Evolutionary conservation across 2,113 vertebrate species (phyloP).

Genomic region (Egretta garzetta): DNA sequence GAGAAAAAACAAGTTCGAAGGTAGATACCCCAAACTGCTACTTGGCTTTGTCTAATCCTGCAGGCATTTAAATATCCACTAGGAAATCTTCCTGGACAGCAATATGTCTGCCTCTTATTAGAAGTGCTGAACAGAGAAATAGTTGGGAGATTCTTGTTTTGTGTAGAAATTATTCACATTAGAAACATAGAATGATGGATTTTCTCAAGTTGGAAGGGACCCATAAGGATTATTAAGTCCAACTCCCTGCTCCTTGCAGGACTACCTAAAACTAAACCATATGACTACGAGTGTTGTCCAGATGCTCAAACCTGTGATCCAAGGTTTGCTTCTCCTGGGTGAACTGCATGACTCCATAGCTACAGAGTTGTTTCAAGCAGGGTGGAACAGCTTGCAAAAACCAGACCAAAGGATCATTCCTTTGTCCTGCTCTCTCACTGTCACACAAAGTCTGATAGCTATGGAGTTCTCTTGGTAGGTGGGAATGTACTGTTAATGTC

Average conservation of each 20-base stretch:
- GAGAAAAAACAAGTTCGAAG: background rate
- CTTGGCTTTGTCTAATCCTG: background rate
- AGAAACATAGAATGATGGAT: background rate
- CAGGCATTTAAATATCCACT: background rate
- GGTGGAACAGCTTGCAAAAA: background rate
- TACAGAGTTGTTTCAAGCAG: background rate
- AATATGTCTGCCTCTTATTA: background rate
- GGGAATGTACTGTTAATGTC: background rate
- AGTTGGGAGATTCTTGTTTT: background rate
- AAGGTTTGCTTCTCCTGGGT: background rate
- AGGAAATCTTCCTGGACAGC: background rate
- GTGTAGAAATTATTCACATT: background rate
- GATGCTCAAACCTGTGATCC: background rate
- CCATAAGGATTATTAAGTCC: background rate
- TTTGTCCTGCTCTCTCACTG: background rate
- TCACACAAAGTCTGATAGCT: accelerated
- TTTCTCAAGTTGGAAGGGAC: background rate
- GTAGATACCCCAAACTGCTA: background rate
- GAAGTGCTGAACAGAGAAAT: background rate
- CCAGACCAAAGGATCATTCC: background rate
- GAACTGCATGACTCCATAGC: background rate
- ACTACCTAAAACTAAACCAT: background rate
- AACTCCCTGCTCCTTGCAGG: accelerated
- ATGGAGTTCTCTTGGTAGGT: background rate
- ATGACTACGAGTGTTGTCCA: accelerated